A percentile compares a stretch with the other conserved stretches of the same genome.
These are phyloP conservation scores for Neoitamus cyanurus DNA, from an alignment of 2,888 invertebrate species.

Conservation along the genomic window DNA sequence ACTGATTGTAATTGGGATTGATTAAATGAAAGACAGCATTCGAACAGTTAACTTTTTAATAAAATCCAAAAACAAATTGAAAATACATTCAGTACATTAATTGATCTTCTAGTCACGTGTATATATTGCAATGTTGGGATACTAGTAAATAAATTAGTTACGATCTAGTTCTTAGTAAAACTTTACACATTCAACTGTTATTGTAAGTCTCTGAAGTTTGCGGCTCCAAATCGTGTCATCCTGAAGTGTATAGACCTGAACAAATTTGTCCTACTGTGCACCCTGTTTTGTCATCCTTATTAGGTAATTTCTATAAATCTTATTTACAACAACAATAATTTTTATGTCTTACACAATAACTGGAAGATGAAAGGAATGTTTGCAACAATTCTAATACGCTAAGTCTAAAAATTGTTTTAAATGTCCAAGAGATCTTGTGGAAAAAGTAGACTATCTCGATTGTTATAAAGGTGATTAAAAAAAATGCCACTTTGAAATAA, in stretches of 20 bases:
- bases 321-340: slow-evolving; percentile 41
- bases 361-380: slow-evolving; percentile 38
- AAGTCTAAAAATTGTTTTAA: background rate
- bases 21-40: background rate
- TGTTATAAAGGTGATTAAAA: background rate
- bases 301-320: background rate
- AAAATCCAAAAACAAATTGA: slow-evolving; percentile 41
- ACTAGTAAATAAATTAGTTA: slow-evolving; percentile 35
- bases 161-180: slow-evolving; percentile 35
- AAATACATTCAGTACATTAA: slow-evolving; percentile 27
- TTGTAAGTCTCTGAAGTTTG: slow-evolving; percentile 14
- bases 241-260: background rate
- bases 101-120: slow-evolving; percentile 29
- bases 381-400: slow-evolving; percentile 5
- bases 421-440: background rate
- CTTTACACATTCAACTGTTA: background rate
- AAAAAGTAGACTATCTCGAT: background rate
- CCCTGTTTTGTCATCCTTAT: background rate
- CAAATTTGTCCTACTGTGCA: background rate
- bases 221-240: background rate
- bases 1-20: background rate
- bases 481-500: background rate
- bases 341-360: slow-evolving; percentile 25
- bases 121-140: slow-evolving; percentile 39
- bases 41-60: slow-evolving; percentile 46